Base-by-base conservation (phyloP, 2,113 vertebrate genomes). In the Empidonax alnorum region DNA sequence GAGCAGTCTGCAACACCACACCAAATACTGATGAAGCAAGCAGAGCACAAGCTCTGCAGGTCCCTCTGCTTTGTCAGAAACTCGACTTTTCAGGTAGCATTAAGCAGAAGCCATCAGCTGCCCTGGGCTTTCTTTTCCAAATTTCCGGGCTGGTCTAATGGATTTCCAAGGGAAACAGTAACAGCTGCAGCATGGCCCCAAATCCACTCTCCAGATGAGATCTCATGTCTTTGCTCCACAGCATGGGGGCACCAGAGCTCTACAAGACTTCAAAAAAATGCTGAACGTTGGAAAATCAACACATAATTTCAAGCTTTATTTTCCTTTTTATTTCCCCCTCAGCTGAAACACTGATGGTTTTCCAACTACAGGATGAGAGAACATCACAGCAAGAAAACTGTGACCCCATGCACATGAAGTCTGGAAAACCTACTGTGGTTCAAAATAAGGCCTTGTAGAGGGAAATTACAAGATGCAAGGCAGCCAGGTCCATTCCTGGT, bases 171-270 rank as follows among this genome's bases (percentile, higher is more conserved):
- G 55, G 23, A 74, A 74, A 67, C 9, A 84, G 30, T 39, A 47
- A 41, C 0, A 2, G 31, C 62, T 47, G 22, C 53, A 31, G 22
- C 4, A 9, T 25, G 23, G 16, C 39, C 41, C 44, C 52, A 84
- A 53, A 61, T 6, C 20, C 22, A 31, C 24, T 31, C 33, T 78
- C 35, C 72, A 72, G 30, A 33, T 50, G 59, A 50, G 25, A 71
- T 63, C 56, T 89, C 68, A 78, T 55, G 49, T 37, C 67, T 93
- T 90, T 90, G 63, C 89, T 93, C 72, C 39, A 52, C 80, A 95
- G 91, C 91, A 93, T 71, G 93, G 72, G 73, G 93, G 83, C 91
- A 95, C 65, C 56, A 95, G 80, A 94, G 83, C 72, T 84, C 88
- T 39, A 89, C 21, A 92, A 77, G 79, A 88, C 39, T 49, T 89